Conservation (phyloP, 2,888 invertebrate genomes). For the Orgyia antiqua region DNA sequence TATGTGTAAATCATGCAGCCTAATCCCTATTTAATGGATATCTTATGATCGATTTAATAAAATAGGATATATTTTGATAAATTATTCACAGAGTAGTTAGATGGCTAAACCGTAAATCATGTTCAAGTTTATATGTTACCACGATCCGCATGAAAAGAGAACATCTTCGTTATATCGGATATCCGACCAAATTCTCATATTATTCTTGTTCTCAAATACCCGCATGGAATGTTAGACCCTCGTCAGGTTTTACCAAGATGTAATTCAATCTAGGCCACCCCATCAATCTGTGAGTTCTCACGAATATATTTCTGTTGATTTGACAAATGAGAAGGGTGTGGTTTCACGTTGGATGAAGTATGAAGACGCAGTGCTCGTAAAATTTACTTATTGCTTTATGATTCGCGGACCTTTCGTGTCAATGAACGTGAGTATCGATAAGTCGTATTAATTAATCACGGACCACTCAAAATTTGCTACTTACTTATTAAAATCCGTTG, state of each 20-base stretch:
- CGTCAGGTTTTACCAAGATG: slow-evolving; percentile 71
- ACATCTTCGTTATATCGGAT: slow-evolving; percentile 37
- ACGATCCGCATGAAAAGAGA: slow-evolving; percentile 17
- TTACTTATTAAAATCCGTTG: no score
- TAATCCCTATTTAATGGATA: no score
- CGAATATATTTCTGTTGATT: slow-evolving; percentile 78
- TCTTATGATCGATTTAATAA: no score
- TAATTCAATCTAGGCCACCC: slow-evolving; percentile 75
- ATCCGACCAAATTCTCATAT: slow-evolving; percentile 55
- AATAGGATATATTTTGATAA: no score
- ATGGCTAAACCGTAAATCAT: slow-evolving; percentile 10
- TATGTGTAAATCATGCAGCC: no score
- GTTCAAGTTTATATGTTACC: slow-evolving; percentile 17
- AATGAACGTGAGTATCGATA: slow-evolving; percentile 4
- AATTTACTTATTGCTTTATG: slow-evolving; percentile 43
- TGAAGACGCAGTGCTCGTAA: slow-evolving; percentile 40
- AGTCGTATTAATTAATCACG: no score
- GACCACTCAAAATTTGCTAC: no score
- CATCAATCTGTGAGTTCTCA: slow-evolving; percentile 76
- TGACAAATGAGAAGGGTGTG: slow-evolving; percentile 77
- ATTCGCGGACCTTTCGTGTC: slow-evolving; percentile 9
- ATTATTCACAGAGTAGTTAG: no score
- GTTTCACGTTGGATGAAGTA: slow-evolving; percentile 47
- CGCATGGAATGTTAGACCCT: slow-evolving; percentile 70
- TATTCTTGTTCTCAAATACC: slow-evolving; percentile 58